Conservation (phyloP, 2,797 vertebrate genomes). For the Zenarchopterus dispar region DNA sequence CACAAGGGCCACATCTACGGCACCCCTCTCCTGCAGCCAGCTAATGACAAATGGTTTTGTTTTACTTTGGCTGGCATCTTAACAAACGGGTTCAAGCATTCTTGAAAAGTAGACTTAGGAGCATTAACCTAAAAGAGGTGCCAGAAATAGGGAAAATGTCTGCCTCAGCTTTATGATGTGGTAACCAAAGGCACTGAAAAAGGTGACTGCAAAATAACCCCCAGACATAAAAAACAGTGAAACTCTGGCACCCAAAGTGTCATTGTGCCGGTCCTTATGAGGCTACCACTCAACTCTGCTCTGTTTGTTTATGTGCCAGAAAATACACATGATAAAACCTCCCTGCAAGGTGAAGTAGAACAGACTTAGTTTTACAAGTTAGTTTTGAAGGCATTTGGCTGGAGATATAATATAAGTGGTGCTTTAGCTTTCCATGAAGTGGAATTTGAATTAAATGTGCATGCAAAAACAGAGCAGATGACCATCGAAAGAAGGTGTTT, state of each 20-base stretch:
- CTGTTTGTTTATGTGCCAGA: constrained; percentile 77
- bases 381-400: constrained; percentile 67
- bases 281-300: constrained; percentile 58
- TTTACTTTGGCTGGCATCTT: constrained; percentile 76
- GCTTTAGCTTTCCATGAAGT: constrained; percentile 46
- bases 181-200: constrained; percentile 84
- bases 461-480: constrained; percentile 36
- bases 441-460: constrained; percentile 37
- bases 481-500: constrained; percentile 36
- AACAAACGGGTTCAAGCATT: constrained; percentile 71
- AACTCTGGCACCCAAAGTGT: constrained; percentile 70
- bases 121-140: constrained; percentile 78
- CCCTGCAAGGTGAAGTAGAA: constrained; percentile 66
- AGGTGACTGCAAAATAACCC: constrained; percentile 81
- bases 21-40: constrained; percentile 66
- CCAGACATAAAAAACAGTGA: constrained; percentile 48
- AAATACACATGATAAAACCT: constrained; percentile 77
- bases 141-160: constrained; percentile 86
- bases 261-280: constrained; percentile 73
- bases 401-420: constrained; percentile 32
- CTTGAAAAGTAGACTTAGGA: constrained; percentile 90
- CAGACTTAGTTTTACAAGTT: constrained; percentile 71
- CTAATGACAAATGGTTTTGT: constrained; percentile 71
- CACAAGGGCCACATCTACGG: constrained; percentile 67
- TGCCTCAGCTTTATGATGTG: constrained; percentile 90